Conservation (phyloP, 2,113 vertebrate species). For the human (Homo sapiens) region GRCh38 chr9:72181001-72181500, state of each 20-base stretch:
- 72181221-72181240: not conserved
- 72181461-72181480: fast-evolving
- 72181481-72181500: too few relatives aligned
- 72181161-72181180: not conserved
- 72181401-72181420: too few relatives aligned
- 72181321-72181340: not conserved
- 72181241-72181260: too few relatives aligned
- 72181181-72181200: not conserved
- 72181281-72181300: not conserved
- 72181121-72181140: not conserved
- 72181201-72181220: not conserved
- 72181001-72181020: not conserved
- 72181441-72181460: too few relatives aligned
- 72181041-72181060: not conserved
- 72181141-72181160: not conserved
- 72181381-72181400: too few relatives aligned
- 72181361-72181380: too few relatives aligned
- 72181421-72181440: too few relatives aligned
- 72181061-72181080: not conserved
- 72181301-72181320: not conserved
- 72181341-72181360: too few relatives aligned
- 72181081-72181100: not conserved
- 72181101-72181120: not conserved
- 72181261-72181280: not conserved
- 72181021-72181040: not conserved